Conservation (phyloP, 2,888 invertebrate species). For the Disparrhopalites patrizii region DNA sequence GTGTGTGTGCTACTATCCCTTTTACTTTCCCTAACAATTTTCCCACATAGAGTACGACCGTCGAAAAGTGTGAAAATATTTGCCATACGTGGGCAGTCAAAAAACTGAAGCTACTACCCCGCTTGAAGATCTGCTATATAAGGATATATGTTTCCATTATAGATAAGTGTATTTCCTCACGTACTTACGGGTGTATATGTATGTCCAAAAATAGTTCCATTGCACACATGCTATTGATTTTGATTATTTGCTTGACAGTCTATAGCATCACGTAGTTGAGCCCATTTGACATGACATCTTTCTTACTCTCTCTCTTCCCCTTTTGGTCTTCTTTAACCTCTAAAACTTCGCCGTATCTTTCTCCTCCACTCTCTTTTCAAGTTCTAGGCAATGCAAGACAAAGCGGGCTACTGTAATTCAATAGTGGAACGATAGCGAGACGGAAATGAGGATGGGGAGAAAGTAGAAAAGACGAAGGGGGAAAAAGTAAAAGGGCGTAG, state of each 20-base stretch:
- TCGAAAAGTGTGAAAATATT: neutral
- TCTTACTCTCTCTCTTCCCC: neutral
- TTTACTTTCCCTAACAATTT: no score
- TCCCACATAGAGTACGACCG: neutral
- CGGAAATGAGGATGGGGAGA: neutral
- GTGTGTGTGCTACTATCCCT: no score
- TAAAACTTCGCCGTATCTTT: neutral
- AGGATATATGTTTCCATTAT: no score
- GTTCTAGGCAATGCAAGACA: neutral
- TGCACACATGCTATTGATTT: slow-evolving; percentile 14
- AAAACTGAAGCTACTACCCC: slow-evolving; percentile 12
- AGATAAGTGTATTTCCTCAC: no score
- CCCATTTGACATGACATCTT: slow-evolving; percentile 14
- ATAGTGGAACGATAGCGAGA: neutral
- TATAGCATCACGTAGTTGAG: slow-evolving; percentile 4
- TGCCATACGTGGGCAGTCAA: slow-evolving; percentile 4
- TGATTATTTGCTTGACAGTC: slow-evolving; percentile 13
- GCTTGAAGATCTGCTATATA: neutral
- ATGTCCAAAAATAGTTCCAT: no score
- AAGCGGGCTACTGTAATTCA: neutral
- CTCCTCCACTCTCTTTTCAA: no score
- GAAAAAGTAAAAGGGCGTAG: neutral
- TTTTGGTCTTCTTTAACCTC: neutral
- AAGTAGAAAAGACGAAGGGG: neutral
- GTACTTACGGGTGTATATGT: no score